A percentile compares a stretch with the other conserved stretches of the same genome.
These are phyloP conservation scores for Valencia hispanica DNA, from an alignment of 2,797 vertebrate genomes.

Conservation along the genomic window DNA sequence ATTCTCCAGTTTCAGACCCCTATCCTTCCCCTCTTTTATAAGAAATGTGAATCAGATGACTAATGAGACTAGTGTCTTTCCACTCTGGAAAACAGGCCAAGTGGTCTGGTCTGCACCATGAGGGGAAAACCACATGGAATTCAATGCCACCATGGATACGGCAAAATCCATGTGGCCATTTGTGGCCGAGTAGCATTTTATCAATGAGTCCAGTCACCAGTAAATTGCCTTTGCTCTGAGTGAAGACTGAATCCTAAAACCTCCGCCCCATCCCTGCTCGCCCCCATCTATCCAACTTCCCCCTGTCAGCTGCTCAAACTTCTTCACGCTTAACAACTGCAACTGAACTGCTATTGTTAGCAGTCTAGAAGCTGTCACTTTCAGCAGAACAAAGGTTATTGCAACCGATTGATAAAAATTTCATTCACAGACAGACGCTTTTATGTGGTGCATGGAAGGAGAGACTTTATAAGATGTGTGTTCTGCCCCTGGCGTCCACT, in stretches of 20 bases:
- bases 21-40: slow-evolving; percentile 70
- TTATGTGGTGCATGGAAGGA: slow-evolving; percentile 72
- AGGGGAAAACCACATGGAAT: slow-evolving; percentile 66
- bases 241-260: slow-evolving; percentile 38
- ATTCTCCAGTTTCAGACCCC: slow-evolving; percentile 71
- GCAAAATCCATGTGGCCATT: slow-evolving; percentile 77
- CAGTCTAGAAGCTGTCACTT: slow-evolving; percentile 81
- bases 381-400: slow-evolving; percentile 83
- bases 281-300: background rate
- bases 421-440: slow-evolving; percentile 78
- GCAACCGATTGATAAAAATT: slow-evolving; percentile 84
- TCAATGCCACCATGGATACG: slow-evolving; percentile 61
- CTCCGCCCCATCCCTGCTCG: background rate
- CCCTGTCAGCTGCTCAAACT: slow-evolving; percentile 43
- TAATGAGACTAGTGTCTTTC: slow-evolving; percentile 74
- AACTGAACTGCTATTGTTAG: slow-evolving; percentile 82
- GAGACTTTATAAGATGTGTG: slow-evolving; percentile 77
- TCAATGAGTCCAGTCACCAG: slow-evolving; percentile 75
- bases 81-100: slow-evolving; percentile 59
- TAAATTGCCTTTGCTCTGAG: slow-evolving; percentile 75
- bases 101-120: slow-evolving; percentile 49
- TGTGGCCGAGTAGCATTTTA: slow-evolving; percentile 72
- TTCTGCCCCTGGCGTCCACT: slow-evolving; percentile 77
- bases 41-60: slow-evolving; percentile 77
- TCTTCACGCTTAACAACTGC: slow-evolving; percentile 57